phyloP scores from a whole-genome alignment of 2,113 vertebrate genomes.

The Etheostoma spectabile region DNA sequence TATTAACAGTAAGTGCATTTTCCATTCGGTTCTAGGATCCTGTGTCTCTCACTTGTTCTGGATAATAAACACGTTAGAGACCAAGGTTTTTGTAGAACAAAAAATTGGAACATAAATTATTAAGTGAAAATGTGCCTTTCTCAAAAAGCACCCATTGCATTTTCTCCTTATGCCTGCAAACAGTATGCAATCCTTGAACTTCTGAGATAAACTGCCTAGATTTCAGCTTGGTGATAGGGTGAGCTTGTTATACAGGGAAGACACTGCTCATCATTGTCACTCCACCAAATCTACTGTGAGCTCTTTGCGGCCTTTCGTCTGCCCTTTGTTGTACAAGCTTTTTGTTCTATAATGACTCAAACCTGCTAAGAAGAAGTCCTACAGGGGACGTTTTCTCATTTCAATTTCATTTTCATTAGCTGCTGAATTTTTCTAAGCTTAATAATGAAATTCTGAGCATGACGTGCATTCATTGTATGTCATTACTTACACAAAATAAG shows the following conservation, averaged over 20 bases:
- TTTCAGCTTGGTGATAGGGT: conserved; percentile 16
- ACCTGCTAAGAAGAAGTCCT: conserved; percentile 39
- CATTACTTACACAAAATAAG: conserved; percentile 61
- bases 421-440: conserved; percentile 61
- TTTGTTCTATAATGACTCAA: conserved; percentile 63
- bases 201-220: not conserved
- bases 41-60: conserved; percentile 20
- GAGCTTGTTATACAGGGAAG: conserved; percentile 41
- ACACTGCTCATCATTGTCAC: conserved; percentile 38
- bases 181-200: conserved; percentile 9
- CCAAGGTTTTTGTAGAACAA: conserved; percentile 55
- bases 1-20: conserved; percentile 59
- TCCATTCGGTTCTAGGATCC: conserved; percentile 26
- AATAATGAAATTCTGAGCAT: conserved; percentile 61
- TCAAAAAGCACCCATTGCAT: conserved; percentile 42
- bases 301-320: conserved; percentile 16
- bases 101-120: conserved; percentile 72
- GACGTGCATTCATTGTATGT: conserved; percentile 51
- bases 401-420: conserved; percentile 57
- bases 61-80: conserved; percentile 61
- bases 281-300: conserved; percentile 35
- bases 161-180: conserved; percentile 51
- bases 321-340: conserved; percentile 32
- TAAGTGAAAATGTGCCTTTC: conserved; percentile 37
- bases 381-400: conserved; percentile 45